Evolutionary conservation across 1,140 invertebrate species (phyloP), one percentile per base, ranked within the genome.

Genomic region (Orius insidiosus): DNA sequence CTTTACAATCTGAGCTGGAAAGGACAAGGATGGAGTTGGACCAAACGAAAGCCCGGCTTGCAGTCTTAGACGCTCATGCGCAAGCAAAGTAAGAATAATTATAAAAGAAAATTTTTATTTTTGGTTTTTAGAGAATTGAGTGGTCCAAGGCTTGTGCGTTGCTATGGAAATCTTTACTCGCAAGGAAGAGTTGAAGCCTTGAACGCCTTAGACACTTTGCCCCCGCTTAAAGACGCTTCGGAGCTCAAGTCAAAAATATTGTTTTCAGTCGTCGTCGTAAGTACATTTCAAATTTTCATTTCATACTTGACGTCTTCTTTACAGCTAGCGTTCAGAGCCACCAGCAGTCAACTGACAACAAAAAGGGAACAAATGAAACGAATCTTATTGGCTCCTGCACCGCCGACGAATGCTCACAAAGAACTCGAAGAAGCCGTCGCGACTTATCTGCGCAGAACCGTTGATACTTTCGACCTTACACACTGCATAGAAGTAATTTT

Each of bases 181-280:
- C 77, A 81, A 56, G 80, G 78, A n/a, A 69, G 87, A 46, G 74
- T 85, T 10, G 80, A 89, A 52, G 78, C 85, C 2, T 64, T 94
- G 52, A 85, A 90, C 56, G 78, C 85, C 7, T 65, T 94, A 34
- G 79, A 88, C 56, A 68, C 70, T 1, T 64, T 93, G 8, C 72
- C 76, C 5, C 75, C 85, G 40, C 68, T 95, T 7, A 69, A 74
- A 38, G 75, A 85, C 45, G 80, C 83, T 0, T 75, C 81, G 46
- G 85, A 90, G 57, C 70, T 94, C 15, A 94, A 94, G 66, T 78
- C 78, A 34, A 95, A 94, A 69, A 85, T 95, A 48, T 71, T 95
- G 32, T 94, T 93, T 62, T 94, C 89, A 40, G 82, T 94, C 37
- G 77, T 93, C 55, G 88, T 94, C 63, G 89, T 94, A 68, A 80